phyloP scores from a whole-genome alignment of 2,113 vertebrate genomes.

The Cinclus cinclus region DNA sequence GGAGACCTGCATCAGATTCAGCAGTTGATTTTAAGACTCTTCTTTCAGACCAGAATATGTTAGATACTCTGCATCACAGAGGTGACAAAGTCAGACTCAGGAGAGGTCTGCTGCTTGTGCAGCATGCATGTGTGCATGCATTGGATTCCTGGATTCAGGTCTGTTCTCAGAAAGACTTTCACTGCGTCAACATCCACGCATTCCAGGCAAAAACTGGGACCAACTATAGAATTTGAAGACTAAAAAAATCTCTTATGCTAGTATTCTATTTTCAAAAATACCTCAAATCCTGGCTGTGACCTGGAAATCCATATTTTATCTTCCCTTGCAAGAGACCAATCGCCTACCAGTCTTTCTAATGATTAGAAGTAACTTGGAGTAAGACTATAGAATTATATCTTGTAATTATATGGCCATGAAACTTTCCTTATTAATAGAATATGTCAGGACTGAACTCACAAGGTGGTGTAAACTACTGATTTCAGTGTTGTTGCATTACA shows the following conservation, averaged over 20 bases:
- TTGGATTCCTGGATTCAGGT: not conserved
- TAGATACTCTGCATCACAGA: not conserved
- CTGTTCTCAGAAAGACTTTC: not conserved
- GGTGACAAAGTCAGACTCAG: not conserved
- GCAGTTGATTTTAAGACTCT: conserved; percentile 3
- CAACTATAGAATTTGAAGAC: not conserved
- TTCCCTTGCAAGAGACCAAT: not conserved
- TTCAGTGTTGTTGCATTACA: not conserved
- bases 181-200: not conserved
- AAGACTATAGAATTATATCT: not conserved
- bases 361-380: not conserved
- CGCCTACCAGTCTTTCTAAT: not conserved
- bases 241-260: not conserved
- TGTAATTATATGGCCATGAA: not conserved
- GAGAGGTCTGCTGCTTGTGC: not conserved
- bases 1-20: conserved; percentile 57
- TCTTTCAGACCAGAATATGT: not conserved
- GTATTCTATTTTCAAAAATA: not conserved
- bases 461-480: not conserved
- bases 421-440: not conserved
- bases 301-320: not conserved
- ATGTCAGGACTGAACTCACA: not conserved
- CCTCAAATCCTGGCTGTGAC: not conserved
- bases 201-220: not conserved
- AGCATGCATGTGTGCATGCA: too few relatives aligned